Conservation (phyloP, 2,888 invertebrate species). For the Cerastis rubricosa region DNA sequence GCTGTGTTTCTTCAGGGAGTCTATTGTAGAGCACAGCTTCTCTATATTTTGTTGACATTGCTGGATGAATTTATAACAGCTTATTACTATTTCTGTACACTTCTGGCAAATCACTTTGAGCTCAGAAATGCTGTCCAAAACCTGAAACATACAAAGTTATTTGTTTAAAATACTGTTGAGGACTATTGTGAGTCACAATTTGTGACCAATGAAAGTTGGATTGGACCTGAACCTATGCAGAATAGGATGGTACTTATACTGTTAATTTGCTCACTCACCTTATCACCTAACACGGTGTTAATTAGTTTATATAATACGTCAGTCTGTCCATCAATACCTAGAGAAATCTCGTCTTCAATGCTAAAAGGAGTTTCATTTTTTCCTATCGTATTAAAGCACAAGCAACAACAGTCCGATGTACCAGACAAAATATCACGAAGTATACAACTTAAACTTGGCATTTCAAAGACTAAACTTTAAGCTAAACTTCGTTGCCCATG, state of each 20-base stretch:
- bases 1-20: slow-evolving; percentile 41
- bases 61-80: slow-evolving; percentile 68
- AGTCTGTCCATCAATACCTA: slow-evolving; percentile 32
- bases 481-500: background rate
- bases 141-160: slow-evolving; percentile 63
- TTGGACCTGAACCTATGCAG: background rate
- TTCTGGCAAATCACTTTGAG: slow-evolving; percentile 60
- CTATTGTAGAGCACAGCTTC: slow-evolving; percentile 41
- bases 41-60: slow-evolving; percentile 64
- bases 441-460: slow-evolving; percentile 36
- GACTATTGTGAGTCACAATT: background rate
- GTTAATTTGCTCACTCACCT: slow-evolving; percentile 47
- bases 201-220: background rate
- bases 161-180: background rate
- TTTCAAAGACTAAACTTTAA: slow-evolving; percentile 14
- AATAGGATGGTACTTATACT: background rate
- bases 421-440: slow-evolving; percentile 51
- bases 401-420: slow-evolving; percentile 52
- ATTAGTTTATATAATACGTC: slow-evolving; percentile 53
- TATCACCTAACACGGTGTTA: slow-evolving; percentile 51
- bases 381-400: slow-evolving; percentile 57
- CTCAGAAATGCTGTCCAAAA: slow-evolving; percentile 42
- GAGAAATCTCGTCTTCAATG: slow-evolving; percentile 60
- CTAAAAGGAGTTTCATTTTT: slow-evolving; percentile 32
- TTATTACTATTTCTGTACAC: slow-evolving; percentile 62